phyloP scores from a whole-genome alignment of 2,113 vertebrate genomes.

The Hoplias malabaricus region DNA sequence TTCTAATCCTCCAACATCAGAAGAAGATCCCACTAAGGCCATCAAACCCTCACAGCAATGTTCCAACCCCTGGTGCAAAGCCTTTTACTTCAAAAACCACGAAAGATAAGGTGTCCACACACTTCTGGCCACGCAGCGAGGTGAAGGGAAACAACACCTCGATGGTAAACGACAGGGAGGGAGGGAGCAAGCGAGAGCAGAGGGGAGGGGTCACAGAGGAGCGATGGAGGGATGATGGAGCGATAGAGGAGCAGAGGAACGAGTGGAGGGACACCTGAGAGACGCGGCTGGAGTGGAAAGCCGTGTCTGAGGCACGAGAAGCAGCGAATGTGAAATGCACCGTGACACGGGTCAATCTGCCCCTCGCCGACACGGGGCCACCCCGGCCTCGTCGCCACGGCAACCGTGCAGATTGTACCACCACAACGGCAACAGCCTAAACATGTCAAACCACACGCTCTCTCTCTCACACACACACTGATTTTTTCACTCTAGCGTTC shows the following conservation, averaged over 20 bases:
- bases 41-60: too few relatives aligned
- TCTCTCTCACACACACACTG: background rate
- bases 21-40: too few relatives aligned
- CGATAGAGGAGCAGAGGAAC: background rate
- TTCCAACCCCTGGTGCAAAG: too few relatives aligned
- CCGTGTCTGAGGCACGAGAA: slow-evolving; percentile 20
- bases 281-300: slow-evolving; percentile 19
- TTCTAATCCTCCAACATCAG: too few relatives aligned
- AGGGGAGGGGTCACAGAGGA: background rate
- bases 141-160: too few relatives aligned
- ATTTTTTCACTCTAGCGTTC: too few relatives aligned
- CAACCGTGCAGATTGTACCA: slow-evolving; percentile 9
- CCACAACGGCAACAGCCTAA: background rate
- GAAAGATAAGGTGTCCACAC: too few relatives aligned
- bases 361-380: slow-evolving; percentile 25
- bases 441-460: too few relatives aligned
- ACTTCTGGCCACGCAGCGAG: too few relatives aligned
- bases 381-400: slow-evolving; percentile 22
- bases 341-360: slow-evolving; percentile 48
- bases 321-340: slow-evolving; percentile 34
- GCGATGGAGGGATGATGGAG: background rate
- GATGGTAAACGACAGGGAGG: background rate
- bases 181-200: too few relatives aligned
- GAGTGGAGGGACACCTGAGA: slow-evolving; percentile 29
- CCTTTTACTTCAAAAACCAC: too few relatives aligned